These are phyloP conservation scores for Venustoraphidia nigricollis DNA, from an alignment of 2,888 invertebrate genomes.

Conservation along the genomic window DNA sequence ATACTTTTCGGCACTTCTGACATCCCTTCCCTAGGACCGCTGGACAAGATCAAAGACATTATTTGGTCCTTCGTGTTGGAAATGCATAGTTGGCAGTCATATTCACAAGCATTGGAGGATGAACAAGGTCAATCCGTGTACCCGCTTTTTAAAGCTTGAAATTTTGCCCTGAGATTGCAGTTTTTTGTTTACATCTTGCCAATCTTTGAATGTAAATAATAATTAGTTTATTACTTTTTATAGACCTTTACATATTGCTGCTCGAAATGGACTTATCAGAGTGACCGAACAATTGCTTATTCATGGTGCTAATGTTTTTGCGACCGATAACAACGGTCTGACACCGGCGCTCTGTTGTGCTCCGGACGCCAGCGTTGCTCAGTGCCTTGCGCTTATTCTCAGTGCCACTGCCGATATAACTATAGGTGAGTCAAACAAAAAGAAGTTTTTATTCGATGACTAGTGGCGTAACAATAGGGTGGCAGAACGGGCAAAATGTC, in stretches of 20 bases:
- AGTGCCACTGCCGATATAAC: constrained; percentile 12
- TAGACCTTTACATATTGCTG: constrained; percentile 44
- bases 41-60: too few relatives aligned
- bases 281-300: constrained; percentile 39
- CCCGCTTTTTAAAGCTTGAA: neutral
- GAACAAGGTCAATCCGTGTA: neutral
- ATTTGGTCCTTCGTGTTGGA: too few relatives aligned
- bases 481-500: too few relatives aligned
- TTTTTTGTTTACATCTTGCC: too few relatives aligned
- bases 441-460: too few relatives aligned
- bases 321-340: constrained; percentile 38
- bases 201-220: too few relatives aligned
- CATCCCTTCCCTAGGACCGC: too few relatives aligned
- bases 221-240: constrained; percentile 9
- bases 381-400: constrained; percentile 40
- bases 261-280: constrained; percentile 40
- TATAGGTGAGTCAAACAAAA: too few relatives aligned
- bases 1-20: too few relatives aligned
- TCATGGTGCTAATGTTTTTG: constrained; percentile 40
- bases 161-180: too few relatives aligned
- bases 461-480: too few relatives aligned
- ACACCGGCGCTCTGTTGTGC: constrained; percentile 49
- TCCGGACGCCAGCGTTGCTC: constrained; percentile 40
- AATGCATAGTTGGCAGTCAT: too few relatives aligned
- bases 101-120: neutral